A percentile compares a stretch with the other conserved stretches of the same genome.
phyloP scores from a whole-genome alignment of 2,797 vertebrate species.

The Poeciliopsis turneri region DNA sequence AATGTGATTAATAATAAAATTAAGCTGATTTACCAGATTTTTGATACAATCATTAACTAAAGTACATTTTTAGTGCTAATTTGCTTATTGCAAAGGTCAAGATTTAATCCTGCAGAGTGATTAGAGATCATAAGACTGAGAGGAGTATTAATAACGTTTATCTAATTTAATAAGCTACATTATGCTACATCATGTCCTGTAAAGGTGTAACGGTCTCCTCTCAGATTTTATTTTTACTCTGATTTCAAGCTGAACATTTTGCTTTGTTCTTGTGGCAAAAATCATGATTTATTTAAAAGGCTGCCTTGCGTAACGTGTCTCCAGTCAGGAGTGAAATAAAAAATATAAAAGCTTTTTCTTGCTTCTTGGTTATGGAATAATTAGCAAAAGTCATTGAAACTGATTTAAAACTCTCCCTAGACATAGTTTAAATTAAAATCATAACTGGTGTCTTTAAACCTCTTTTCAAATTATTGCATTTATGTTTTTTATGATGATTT shows the following conservation, averaged over 20 bases:
- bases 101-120: background rate
- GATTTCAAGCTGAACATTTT: background rate
- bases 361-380: background rate
- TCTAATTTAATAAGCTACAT: background rate
- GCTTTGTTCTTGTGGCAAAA: background rate
- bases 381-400: background rate
- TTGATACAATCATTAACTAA: background rate
- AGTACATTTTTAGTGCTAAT: background rate
- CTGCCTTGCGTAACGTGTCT: background rate
- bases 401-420: background rate
- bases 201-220: background rate
- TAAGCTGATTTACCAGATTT: conserved; percentile 4
- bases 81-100: background rate
- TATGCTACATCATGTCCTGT: background rate
- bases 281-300: background rate
- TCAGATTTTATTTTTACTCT: background rate
- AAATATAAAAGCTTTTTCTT: background rate
- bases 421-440: background rate
- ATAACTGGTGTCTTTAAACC: background rate
- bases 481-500: background rate
- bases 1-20: background rate
- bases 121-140: background rate
- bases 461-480: background rate
- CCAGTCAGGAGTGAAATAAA: background rate
- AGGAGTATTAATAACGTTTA: background rate